Percentiles rank a stretch among this genome's conserved stretches.
Conservation (phyloP, 2,113 vertebrate species). For the Gopherus flavomarginatus region DNA sequence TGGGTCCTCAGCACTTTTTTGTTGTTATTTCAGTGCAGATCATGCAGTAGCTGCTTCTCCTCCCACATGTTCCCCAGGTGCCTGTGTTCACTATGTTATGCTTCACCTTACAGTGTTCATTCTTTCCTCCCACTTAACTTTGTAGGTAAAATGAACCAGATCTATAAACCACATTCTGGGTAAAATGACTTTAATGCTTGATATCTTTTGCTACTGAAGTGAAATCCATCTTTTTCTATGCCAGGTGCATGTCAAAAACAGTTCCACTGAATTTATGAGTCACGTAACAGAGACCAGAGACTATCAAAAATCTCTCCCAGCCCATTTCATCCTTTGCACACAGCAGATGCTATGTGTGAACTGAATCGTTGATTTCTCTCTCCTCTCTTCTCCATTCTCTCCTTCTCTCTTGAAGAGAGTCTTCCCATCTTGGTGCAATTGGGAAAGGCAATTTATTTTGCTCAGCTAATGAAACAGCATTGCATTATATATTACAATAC, state of each 20-base stretch:
- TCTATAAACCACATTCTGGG: neutral
- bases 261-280: neutral
- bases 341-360: neutral
- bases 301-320: neutral
- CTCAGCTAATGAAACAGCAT: neutral
- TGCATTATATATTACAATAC: neutral
- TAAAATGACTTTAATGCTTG: neutral
- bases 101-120: neutral
- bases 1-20: neutral
- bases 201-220: neutral
- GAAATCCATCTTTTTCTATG: neutral
- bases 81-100: neutral
- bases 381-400: neutral
- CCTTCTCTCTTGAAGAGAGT: neutral
- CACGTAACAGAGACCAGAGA: neutral
- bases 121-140: slow-evolving; percentile 1
- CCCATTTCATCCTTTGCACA: neutral
- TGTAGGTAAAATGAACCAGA: neutral
- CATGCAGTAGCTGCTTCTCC: neutral
- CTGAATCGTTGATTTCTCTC: neutral
- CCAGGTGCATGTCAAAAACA: neutral
- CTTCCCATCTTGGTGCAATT: neutral
- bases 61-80: slow-evolving; percentile 52
- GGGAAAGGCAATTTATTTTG: neutral
- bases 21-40: neutral